Evolutionary conservation across 2,888 invertebrate genomes (phyloP), one percentile per base, ranked within the genome.

Genomic region (Pediacus dermestoides): DNA sequence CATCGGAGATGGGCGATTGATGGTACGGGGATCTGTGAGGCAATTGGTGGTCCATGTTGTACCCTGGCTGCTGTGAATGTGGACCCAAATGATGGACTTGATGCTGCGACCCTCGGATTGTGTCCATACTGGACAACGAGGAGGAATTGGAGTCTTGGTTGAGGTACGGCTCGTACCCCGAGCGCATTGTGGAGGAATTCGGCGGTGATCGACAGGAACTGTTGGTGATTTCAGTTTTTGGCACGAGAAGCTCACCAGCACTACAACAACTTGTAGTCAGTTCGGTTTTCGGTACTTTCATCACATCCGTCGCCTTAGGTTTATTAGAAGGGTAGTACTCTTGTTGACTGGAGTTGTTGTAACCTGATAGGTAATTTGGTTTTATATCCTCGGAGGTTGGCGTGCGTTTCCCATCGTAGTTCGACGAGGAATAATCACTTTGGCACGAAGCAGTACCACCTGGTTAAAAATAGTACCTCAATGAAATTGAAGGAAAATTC

Each of bases 101-200:
- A 44, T 73, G 74, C 1, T 64, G 64, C 37, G 70, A 55, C 2
- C 68, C 61, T 33, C 66, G 66, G 57, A 71, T 68, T n/a, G 81
- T 76, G 63, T 85, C 85, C 80, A 85, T 82, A 58, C 80, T 81
- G 3, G 77, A 78, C 72, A 78, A 72, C 16, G 78, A 79, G 2
- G 79, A 85, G 52, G 79, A 79, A 56, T 79, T 80, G 45, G 85
- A 85, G 70, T 85, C 85, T 72, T 79, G 79, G 57, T 76, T 80
- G 53, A 77, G 63, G 60, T 80, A 80, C 1, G 76, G 78, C 70
- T 82, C 83, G 74, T 76, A 77, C 2, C 70, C 67, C 13, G 71
- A 67, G 26, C 74, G 61, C 32, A 71, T 67, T 2, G 72, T 68
- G 53, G 73, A 75, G 52, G 72, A 71, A 1, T 73, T 73, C 52